phyloP scores from a whole-genome alignment of 2,888 invertebrate genomes.

The Chorisops tibialis region DNA sequence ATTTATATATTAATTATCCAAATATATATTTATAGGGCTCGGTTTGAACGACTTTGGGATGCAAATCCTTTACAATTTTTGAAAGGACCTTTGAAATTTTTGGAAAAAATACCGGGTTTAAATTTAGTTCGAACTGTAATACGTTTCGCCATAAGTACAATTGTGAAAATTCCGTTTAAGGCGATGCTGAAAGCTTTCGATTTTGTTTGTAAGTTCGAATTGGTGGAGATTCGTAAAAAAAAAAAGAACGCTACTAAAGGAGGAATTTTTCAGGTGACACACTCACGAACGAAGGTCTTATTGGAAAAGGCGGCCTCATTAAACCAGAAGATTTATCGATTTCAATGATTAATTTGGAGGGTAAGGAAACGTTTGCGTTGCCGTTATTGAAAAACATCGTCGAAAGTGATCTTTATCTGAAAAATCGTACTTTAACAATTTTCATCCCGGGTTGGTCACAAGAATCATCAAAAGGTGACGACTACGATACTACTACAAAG shows the following conservation, averaged over 20 bases:
- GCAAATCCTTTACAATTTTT: not conserved
- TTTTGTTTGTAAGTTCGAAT: constrained; percentile 15
- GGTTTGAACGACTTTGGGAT: constrained; percentile 9
- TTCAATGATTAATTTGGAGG: constrained; percentile 1
- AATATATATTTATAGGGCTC: too few species aligned
- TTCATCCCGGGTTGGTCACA: constrained; percentile 27
- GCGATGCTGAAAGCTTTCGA: constrained; percentile 3
- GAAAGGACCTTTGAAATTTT: constrained; percentile 1
- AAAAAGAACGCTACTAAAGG: too few species aligned
- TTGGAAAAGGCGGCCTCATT: not conserved
- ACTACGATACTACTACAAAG: not conserved
- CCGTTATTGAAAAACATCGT: not conserved
- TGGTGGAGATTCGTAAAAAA: not conserved
- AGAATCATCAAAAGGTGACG: not conserved
- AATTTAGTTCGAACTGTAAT: not conserved
- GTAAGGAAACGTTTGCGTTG: not conserved
- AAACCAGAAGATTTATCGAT: not conserved
- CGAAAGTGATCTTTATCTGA: not conserved
- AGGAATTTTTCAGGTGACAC: constrained; percentile 1
- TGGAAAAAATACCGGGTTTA: not conserved
- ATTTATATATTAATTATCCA: too few species aligned
- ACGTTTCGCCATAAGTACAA: constrained; percentile 1
- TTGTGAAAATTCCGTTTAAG: not conserved
- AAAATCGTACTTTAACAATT: not conserved
- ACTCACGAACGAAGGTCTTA: not conserved